These are phyloP conservation scores for Synchiropus splendidus DNA, from an alignment of 2,113 vertebrate genomes.

Conservation along the genomic window DNA sequence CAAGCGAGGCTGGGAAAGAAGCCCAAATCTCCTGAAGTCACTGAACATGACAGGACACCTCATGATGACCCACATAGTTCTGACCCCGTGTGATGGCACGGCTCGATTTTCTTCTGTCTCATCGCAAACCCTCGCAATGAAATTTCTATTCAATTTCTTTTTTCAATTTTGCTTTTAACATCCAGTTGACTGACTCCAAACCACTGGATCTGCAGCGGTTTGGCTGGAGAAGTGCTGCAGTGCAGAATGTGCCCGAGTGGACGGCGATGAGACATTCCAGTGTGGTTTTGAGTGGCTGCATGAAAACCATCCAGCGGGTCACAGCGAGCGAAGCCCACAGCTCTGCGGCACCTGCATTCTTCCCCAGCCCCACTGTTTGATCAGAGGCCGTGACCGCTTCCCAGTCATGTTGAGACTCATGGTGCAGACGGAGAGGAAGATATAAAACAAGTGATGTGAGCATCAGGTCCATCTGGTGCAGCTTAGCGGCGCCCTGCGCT, in stretches of 20 bases:
- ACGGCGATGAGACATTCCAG: constrained; percentile 53
- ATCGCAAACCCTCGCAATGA: not conserved
- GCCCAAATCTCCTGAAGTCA: too few relatives aligned
- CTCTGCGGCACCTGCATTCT: constrained; percentile 55
- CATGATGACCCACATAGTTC: too few relatives aligned
- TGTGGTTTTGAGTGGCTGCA: constrained; percentile 45
- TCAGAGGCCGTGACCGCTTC: constrained; percentile 39
- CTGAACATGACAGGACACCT: too few relatives aligned
- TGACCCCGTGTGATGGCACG: too few relatives aligned
- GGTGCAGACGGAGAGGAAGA: constrained; percentile 13
- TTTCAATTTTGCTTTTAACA: too few relatives aligned
- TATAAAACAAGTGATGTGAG: constrained; percentile 25
- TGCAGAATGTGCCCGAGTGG: constrained; percentile 39
- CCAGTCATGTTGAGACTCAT: constrained; percentile 18
- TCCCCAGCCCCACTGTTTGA: constrained; percentile 37
- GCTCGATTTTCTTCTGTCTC: too few relatives aligned
- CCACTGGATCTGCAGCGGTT: constrained; percentile 19
- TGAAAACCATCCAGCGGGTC: constrained; percentile 14
- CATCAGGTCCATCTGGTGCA: constrained; percentile 17
- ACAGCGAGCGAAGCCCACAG: constrained; percentile 46
- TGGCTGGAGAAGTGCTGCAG: constrained; percentile 28
- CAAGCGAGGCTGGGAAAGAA: too few relatives aligned
- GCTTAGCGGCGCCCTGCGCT: constrained; percentile 16
- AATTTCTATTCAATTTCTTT: too few relatives aligned
- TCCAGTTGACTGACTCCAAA: constrained; percentile 12